Evolutionary conservation across 1,140 invertebrate genomes (phyloP), one percentile per base, ranked within the genome.

Genomic region (Elymnias hypermnestra): DNA sequence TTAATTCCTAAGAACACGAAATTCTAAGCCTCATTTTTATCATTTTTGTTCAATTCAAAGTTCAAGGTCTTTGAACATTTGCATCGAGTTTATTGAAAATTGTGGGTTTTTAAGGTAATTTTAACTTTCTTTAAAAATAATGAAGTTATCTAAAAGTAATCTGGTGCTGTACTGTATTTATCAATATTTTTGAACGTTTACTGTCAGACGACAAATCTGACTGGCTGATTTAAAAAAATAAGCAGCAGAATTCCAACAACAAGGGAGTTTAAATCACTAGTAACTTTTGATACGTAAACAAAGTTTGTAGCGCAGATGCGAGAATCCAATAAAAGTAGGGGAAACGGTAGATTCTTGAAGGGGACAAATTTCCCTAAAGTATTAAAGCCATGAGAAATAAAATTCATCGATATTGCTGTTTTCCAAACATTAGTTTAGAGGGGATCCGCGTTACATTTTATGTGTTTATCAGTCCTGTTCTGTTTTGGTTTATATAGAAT

Each of bases 341-440:
- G 64, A 69, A 60, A 55, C 49, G 53, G 43, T 53, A 60, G 52
- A 71, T 61, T 60, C 64, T 61, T 63, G 64, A 66, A 71, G 64
- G 70, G 70, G 60, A 74, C 56, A 63, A 60, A 70, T 82, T 77
- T 74, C 70, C 73, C 70, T 63, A 63, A 75, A 75, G 78, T 73
- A 81, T 76, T 72, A 64, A 77, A 78, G 64, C 68, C 58, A 72
- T 53, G 53, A 55, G 63, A 79, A 73, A 76, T 69, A 78, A 78
- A 81, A 78, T 82, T 76, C 70, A 84, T 81, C 53, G 70, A 71
- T 76, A 78, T 76, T 76, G 57, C 62, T 57, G 57, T 67, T 72
- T 65, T 54, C 44, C 60, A 60, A 65, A 66, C 60, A 57, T 57
- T 55, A 38, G 45, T 40, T 48, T 40, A 17, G 29, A 55, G 23